These are phyloP conservation scores for Acromyrmex charruanus DNA, from an alignment of 1,140 invertebrate genomes.

Conservation along the genomic window DNA sequence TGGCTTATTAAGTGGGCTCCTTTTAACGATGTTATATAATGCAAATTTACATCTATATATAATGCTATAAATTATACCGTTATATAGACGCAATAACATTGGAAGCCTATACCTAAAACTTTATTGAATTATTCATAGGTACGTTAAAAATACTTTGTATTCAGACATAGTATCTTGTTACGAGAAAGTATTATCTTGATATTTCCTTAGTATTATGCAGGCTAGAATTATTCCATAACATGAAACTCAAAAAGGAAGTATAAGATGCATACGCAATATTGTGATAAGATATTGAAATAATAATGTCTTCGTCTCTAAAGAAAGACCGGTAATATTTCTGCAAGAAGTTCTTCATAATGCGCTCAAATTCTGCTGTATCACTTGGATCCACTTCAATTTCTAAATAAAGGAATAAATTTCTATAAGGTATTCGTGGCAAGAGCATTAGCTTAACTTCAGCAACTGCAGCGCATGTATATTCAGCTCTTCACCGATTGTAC, in stretches of 20 bases:
- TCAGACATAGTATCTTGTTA: conserved; percentile 27
- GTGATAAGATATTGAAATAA: conserved; percentile 2
- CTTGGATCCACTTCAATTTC: conserved; percentile 12
- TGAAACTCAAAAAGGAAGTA: conserved; percentile 1
- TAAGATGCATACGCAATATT: not conserved
- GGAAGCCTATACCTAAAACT: conserved; percentile 8
- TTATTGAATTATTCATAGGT: conserved; percentile 51
- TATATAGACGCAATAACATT: not conserved
- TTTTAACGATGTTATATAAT: not conserved
- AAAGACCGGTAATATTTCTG: not conserved
- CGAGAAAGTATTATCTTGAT: not conserved
- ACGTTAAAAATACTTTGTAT: conserved; percentile 44
- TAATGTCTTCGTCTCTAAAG: not conserved
- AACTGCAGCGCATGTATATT: not conserved
- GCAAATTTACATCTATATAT: conserved; percentile 2
- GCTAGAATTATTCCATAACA: not conserved
- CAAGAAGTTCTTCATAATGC: not conserved
- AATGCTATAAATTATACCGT: conserved; percentile 17
- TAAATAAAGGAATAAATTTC: conserved; percentile 43
- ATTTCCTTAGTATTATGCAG: conserved; percentile 10
- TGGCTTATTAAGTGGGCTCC: not conserved
- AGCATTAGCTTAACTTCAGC: conserved; percentile 21
- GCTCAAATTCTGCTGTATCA: not conserved
- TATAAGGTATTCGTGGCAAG: not conserved
- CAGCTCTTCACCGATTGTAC: not conserved